These are phyloP conservation scores for Helostoma temminkii DNA, from an alignment of 2,797 vertebrate genomes.

Conservation along the genomic window DNA sequence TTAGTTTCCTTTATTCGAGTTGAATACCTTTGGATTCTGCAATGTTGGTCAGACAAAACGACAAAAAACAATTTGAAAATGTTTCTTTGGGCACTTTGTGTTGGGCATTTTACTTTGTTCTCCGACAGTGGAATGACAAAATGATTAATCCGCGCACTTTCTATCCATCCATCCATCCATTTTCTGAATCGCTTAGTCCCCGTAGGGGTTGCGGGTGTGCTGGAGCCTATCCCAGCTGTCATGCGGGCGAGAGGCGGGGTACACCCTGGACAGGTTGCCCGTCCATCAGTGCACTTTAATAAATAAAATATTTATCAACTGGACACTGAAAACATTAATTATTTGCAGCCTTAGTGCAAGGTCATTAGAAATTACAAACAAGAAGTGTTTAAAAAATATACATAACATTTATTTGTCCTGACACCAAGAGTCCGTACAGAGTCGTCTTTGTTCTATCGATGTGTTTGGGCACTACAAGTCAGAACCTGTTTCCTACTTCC, in stretches of 20 bases:
- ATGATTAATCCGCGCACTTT: neutral
- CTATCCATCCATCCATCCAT: too few relatives aligned
- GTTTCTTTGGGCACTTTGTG: neutral
- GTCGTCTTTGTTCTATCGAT: constrained; percentile 76
- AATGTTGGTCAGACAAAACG: neutral
- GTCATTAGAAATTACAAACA: constrained; percentile 54
- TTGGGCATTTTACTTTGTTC: neutral
- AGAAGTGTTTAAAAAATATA: constrained; percentile 85
- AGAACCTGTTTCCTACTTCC: constrained; percentile 71
- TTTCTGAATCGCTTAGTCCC: too few relatives aligned
- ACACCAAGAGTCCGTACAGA: constrained; percentile 80
- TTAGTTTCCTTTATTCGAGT: too few relatives aligned
- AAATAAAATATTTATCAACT: neutral
- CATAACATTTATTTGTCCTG: constrained; percentile 88
- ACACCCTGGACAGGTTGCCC: too few relatives aligned
- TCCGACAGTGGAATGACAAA: neutral
- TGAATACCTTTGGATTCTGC: neutral
- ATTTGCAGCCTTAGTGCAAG: neutral
- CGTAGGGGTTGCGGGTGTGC: too few relatives aligned
- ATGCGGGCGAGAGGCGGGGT: too few relatives aligned
- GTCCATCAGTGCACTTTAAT: too few relatives aligned
- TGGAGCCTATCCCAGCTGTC: too few relatives aligned
- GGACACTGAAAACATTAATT: neutral
- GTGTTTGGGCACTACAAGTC: constrained; percentile 74
- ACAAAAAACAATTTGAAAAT: neutral